Base-by-base conservation (phyloP, 2,113 vertebrate species). In the Muscicapa adusta region DNA sequence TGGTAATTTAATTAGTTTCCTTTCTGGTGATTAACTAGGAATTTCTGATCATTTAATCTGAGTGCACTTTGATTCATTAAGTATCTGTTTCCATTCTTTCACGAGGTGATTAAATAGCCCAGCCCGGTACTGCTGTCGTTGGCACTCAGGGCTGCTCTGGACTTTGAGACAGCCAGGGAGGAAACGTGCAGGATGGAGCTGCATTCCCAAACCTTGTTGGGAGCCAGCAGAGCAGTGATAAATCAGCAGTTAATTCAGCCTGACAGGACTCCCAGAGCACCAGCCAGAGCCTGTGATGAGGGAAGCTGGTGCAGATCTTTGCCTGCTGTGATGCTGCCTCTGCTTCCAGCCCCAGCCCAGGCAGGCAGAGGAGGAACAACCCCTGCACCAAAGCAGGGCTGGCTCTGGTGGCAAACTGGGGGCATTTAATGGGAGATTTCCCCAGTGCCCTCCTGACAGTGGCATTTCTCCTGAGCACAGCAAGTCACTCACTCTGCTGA, bases 1-100 rank as follows among this genome's bases (percentile, higher is more conserved):
- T 31, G 87, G 81, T 93, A 97, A 91, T 97, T 96, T 97, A 97
- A 98, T 97, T 97, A 95, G 93, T 97, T 97, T 96, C 91, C 91
- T 96, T 96, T 95, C 94, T 94, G 91, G 83, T 96, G 95, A 97
- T 96, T 97, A 97, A 96, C 92, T 90, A 67, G 88, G 88, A 97
- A 88, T 80, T 85, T 85, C 94, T 96, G 95, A 96, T 97, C 86
- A 90, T 92, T 97, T 91, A 85, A 91, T 92, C 86, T 61, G 68
- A 94, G 84, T 43, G 74, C 83, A 84, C 91, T 97, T 94, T 95
- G 96, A 97, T 94, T 97, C 94, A 96, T 94, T 97, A 96, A 95
- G 42, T 86, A 82, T 80, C 81, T 87, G 94, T 85, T 97, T 94
- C 76, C 77, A 76, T 68, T 94, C 86, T 23, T 63, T 76, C 15